Evolutionary conservation across 2,113 vertebrate genomes (phyloP).

Genomic region (Microcebus ravelobensis): DNA sequence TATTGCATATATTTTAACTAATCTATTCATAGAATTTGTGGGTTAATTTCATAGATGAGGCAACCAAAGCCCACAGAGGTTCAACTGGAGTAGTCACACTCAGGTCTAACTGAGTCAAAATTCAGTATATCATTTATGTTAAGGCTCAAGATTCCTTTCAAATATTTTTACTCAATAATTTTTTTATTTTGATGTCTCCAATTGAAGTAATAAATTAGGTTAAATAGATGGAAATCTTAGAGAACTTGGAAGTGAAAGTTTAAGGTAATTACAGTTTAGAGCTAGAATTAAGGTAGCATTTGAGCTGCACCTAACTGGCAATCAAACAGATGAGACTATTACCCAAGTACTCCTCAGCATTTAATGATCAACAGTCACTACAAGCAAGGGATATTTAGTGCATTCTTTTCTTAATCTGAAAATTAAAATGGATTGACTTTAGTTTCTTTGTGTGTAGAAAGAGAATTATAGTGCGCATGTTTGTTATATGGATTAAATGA

Average conservation of each 20-base stretch:
- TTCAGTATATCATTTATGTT: not conserved
- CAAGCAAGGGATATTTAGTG: not conserved
- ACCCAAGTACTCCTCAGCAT: not conserved
- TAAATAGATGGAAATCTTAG: not conserved
- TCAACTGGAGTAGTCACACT: not conserved
- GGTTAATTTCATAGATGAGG: not conserved
- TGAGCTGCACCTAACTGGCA: not conserved
- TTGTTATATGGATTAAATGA: not conserved
- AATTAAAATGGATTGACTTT: not conserved
- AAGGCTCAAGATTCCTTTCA: not conserved
- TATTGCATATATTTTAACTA: not conserved
- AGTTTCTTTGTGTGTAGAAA: not conserved
- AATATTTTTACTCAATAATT: not conserved
- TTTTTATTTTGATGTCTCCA: not conserved
- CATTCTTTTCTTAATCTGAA: constrained; percentile 12
- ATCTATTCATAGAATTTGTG: constrained; percentile 22
- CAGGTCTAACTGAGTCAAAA: not conserved
- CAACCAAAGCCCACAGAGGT: not conserved
- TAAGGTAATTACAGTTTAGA: not conserved
- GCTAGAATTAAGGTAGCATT: not conserved
- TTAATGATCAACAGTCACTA: not conserved
- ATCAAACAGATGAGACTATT: not conserved
- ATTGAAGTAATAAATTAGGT: not conserved
- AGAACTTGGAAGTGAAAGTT: not conserved
- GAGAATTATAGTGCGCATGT: not conserved